A percentile compares a stretch with the other conserved stretches of the same genome.
Evolutionary conservation across 2,113 vertebrate genomes (phyloP).

Genomic region (Pelvicachromis taeniatus): DNA sequence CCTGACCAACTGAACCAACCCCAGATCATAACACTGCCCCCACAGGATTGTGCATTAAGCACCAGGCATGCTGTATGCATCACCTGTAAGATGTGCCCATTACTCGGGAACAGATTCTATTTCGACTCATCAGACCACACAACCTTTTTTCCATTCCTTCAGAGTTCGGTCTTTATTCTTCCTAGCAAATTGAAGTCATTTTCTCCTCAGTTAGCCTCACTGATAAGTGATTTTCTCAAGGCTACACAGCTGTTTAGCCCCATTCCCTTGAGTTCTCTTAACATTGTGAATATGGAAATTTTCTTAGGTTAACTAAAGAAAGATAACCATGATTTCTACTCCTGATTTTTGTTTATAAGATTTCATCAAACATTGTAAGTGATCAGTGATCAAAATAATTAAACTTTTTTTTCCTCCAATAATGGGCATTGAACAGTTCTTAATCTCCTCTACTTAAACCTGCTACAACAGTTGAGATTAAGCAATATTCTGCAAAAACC

Average conservation of each 20-base stretch:
- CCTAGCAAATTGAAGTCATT: not conserved
- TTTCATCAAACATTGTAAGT: not conserved
- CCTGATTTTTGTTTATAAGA: not conserved
- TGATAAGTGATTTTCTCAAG: not conserved
- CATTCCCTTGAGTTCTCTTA: not conserved
- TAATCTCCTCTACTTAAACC: not conserved
- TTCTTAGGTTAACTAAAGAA: not conserved
- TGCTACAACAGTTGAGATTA: not conserved
- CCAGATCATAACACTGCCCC: not conserved
- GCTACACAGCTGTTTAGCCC: fast-evolving
- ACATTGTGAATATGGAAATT: not conserved
- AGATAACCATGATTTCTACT: not conserved
- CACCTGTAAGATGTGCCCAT: not conserved
- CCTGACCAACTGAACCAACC: not conserved
- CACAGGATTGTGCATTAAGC: not conserved
- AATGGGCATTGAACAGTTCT: not conserved
- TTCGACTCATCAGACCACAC: not conserved
- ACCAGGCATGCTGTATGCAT: not conserved
- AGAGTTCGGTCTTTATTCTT: not conserved
- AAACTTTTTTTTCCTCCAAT: not conserved
- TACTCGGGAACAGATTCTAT: not conserved
- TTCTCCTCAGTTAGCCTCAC: not conserved
- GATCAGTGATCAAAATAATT: not conserved
- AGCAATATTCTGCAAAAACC: not conserved
- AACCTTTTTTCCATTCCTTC: not conserved